Evolutionary conservation across 2,797 vertebrate species (phyloP), one percentile per base, ranked within the genome.

Genomic region (Varecia variegata): DNA sequence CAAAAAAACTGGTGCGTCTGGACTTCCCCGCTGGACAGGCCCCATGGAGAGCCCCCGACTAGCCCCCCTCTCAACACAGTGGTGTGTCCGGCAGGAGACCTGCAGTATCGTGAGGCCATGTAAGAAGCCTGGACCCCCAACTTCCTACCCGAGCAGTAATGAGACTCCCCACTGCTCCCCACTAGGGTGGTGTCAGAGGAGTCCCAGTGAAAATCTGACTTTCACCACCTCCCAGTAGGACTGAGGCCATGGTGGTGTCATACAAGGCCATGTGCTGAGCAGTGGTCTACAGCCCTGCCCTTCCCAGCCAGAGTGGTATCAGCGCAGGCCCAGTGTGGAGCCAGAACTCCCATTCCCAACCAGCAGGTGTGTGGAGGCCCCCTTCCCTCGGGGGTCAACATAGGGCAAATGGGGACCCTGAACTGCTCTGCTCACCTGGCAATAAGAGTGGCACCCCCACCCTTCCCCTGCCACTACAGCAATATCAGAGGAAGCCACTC

Each of bases 41-140:
- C 4, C 12, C 15, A 52, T 0, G n/a, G 30, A 50, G 30, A 76
- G 54, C 60, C 18, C 38, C 32, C 43, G 21, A n/a, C 1, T 0
- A 21, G 15, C 7, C 3, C 23, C 35, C 4, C 2, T 5, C 6
- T 3, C 50, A 32, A 14, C 18, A 20, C 56, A 77, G 73, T 12
- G 38, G 11, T 23, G 17, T 60, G 27, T 62, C 71, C 50, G 27
- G 14, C 0, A 56, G 18, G 15, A 3, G 67, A 52, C 11, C 32
- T 2, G 1, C 3, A 3, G 21, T n/a, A 7, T 32, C 2, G 0
- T 27, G 32, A 85, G 52, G 38, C 21, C 71, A 21, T 2, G 4
- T 7, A 0, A 27, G n/a, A 74, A 43, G 11, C 6, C 60, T 67
- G 8, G 47, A 32, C 35, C 14, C 56, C 56, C 25, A 2, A 43